phyloP scores from a whole-genome alignment of 2,797 vertebrate species.

The Acrocephalus scirpaceus region DNA sequence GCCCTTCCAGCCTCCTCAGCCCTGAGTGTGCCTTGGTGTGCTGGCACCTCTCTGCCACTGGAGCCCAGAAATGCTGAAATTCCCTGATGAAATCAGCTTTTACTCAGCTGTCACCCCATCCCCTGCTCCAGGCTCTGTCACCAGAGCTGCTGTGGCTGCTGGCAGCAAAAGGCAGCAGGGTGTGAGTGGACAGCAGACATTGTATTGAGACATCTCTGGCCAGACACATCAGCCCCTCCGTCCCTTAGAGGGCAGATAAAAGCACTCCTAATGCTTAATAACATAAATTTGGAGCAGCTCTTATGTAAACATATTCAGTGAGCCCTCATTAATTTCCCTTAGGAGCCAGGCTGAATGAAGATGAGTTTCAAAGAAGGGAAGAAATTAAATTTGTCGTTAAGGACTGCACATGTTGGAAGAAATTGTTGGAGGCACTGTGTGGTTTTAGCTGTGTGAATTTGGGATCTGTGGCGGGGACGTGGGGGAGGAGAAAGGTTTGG shows the following conservation, averaged over 20 bases:
- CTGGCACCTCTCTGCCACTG: accelerated
- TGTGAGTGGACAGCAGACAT: not conserved
- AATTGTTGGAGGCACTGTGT: not conserved
- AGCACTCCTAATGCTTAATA: conserved; percentile 22
- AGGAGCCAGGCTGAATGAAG: conserved; percentile 15
- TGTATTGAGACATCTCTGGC: not conserved
- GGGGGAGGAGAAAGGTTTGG: not conserved
- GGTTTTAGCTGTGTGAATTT: not conserved
- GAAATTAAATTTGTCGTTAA: conserved; percentile 23
- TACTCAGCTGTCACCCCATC: not conserved
- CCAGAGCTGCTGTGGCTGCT: not conserved
- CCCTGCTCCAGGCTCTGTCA: not conserved
- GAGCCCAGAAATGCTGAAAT: not conserved
- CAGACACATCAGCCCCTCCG: not conserved
- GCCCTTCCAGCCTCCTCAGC: not conserved
- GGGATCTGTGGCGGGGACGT: not conserved
- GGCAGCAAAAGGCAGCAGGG: not conserved
- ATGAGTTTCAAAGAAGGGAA: conserved; percentile 18
- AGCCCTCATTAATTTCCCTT: conserved; percentile 5
- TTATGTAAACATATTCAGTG: conserved; percentile 24
- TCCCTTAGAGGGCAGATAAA: conserved; percentile 21
- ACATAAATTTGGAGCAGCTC: conserved; percentile 12
- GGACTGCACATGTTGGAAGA: not conserved
- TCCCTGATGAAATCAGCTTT: not conserved
- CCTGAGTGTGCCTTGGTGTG: not conserved